Evolutionary conservation across 2,797 vertebrate species (phyloP), one percentile per base, ranked within the genome.

Genomic region (Dicrostonyx torquatus): DNA sequence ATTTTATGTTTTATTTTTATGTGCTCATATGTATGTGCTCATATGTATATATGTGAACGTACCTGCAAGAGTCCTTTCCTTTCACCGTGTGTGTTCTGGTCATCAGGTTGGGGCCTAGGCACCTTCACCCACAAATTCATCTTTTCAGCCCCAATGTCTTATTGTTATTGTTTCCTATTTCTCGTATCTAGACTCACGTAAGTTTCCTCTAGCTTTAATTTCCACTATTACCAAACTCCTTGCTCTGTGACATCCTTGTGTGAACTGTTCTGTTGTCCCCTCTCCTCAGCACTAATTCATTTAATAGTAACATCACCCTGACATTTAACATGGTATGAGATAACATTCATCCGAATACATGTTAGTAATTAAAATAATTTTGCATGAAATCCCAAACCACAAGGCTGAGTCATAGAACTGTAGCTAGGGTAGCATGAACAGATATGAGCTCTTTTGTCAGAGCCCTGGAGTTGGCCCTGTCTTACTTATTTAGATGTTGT

Each of bases 341-440:
- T 73, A 87, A 82, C 24, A 50, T 20, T 48, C 68, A 93, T 40
- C n/a, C 9, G 86, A 84, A 95, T n/a, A 89, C 24, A 7, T 31
- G 18, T 93, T 24, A 64, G 26, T 26, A 73, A 14, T 85, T 92
- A 66, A 58, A 79, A n/a, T 43, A 73, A 26, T 55, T 84, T 82
- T 87, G 90, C 77, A 95, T 60, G 72, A 93, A 92, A 34, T 72
- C 14, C 8, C 20, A 13, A 84, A 18, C 79, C 37, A 73, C 76
- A 68, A 93, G 70, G 24, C 18, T 29, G 2, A 50, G 83, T 68
- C 29, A 85, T 11, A 50, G n/a, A 45, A 90, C 37, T 58, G n/a
- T 45, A 66, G 34, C 18, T 77, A 50, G 22, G 40, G 31, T 34
- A 9, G 40, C 82, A 34, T 77, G 89, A 66, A 64, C 18, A 84